Percentiles rank a stretch among this genome's conserved stretches.
phyloP scores from a whole-genome alignment of 2,113 vertebrate genomes.

The Corythornis cristatus region DNA sequence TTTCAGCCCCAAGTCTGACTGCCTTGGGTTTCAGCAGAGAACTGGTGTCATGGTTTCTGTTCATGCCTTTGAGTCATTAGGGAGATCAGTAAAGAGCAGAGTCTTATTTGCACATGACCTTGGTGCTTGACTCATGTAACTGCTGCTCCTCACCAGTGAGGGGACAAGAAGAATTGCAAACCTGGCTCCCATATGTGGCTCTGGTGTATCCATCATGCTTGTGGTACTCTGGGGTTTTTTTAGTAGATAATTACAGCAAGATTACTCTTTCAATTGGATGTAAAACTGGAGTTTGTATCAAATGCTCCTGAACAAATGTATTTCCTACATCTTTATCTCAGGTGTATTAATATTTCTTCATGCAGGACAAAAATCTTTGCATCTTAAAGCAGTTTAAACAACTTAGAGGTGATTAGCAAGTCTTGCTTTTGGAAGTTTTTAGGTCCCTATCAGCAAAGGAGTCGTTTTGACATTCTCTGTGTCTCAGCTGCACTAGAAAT shows the following conservation, averaged over 20 bases:
- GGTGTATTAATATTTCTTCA: not conserved
- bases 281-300: not conserved
- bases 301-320: not conserved
- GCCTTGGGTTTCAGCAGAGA: not conserved
- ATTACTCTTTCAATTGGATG: not conserved
- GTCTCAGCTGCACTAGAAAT: not conserved
- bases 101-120: not conserved
- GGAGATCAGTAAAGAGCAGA: not conserved
- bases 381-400: not conserved
- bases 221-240: not conserved
- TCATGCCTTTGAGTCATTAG: not conserved
- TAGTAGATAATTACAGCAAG: not conserved
- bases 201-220: not conserved
- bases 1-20: not conserved
- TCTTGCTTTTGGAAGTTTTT: not conserved
- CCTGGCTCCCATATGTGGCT: not conserved
- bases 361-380: not conserved
- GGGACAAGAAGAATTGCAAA: not conserved
- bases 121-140: not conserved
- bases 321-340: not conserved
- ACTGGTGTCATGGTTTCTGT: not conserved
- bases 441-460: not conserved
- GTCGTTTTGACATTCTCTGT: not conserved
- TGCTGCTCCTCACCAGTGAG: not conserved
- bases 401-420: not conserved